A percentile compares a stretch with the other conserved stretches of the same genome.
Conservation (phyloP, 2,888 invertebrate genomes). For the Drosophila flavopinicola region DNA sequence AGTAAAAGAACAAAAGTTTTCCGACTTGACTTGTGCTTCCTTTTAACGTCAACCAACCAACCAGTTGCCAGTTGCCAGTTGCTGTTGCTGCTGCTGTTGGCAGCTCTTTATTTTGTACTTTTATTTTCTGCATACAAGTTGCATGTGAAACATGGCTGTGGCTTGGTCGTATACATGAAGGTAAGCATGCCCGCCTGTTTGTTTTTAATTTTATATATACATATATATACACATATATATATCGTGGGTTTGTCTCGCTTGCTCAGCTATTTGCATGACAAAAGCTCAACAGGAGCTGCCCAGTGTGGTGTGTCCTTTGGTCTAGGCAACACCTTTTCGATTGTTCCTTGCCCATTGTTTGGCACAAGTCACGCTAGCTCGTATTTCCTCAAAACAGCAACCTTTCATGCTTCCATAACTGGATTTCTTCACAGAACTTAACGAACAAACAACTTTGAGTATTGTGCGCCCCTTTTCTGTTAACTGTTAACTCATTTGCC, state of each 20-base stretch:
- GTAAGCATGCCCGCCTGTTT: slow-evolving; percentile 63
- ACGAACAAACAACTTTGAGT: slow-evolving; percentile 28
- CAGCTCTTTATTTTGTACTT: slow-evolving; percentile 35
- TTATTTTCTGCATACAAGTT: slow-evolving; percentile 47
- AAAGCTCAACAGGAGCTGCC: slow-evolving; percentile 64
- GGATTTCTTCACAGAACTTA: slow-evolving; percentile 56
- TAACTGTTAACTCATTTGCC: slow-evolving; percentile 43
- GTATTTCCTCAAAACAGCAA: slow-evolving; percentile 31
- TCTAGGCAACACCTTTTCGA: slow-evolving; percentile 53
- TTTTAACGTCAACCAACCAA: slow-evolving; percentile 78
- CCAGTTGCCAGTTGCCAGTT: slow-evolving; percentile 65
- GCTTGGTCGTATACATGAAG: slow-evolving; percentile 28
- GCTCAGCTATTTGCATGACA: slow-evolving; percentile 77
- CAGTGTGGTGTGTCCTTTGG: slow-evolving; percentile 50
- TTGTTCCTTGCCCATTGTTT: slow-evolving; percentile 53
- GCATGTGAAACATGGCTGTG: slow-evolving; percentile 71
- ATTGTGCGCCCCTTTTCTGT: slow-evolving; percentile 44
- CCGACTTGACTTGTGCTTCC: slow-evolving; percentile 76
- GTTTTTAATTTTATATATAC: slow-evolving; percentile 69
- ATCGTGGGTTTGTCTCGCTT: slow-evolving; percentile 60
- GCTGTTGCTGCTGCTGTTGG: slow-evolving; percentile 41
- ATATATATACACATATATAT: too few species aligned
- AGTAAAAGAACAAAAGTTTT: slow-evolving; percentile 61
- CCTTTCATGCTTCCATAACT: slow-evolving; percentile 48
- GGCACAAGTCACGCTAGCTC: slow-evolving; percentile 64